Evolutionary conservation across 1,140 invertebrate genomes (phyloP), one percentile per base, ranked within the genome.

Genomic region (Rhysida immarginata): DNA sequence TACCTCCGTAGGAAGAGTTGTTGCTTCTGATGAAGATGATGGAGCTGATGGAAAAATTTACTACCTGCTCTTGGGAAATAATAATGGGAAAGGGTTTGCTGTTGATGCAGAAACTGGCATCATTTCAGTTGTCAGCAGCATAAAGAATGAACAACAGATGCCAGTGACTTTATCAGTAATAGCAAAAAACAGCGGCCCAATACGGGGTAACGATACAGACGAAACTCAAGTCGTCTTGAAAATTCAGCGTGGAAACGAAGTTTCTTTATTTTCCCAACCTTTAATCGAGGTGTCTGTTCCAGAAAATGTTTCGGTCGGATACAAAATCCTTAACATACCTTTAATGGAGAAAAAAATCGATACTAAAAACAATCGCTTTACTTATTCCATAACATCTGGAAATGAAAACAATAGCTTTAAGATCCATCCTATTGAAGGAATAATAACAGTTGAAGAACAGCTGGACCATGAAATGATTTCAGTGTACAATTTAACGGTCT

Each of bases 201-300:
- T 96, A 57, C 75, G 83, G 42, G 74, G 74, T 11, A 94, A 96
- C 69, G 92, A 96, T 65, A 95, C 90, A 0, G 92, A 96, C 68
- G 88, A 91, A 68, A 91, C 91, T 2, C 87, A 90, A 70, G 85
- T 96, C 0, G 87, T 89, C 25, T 85, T 96, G 55, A 85, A 83
- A 1, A 87, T 96, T 53, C 87, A 94, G 74, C 92, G 96, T 69
- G 90, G 91, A 2, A 96, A 96, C 65, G 91, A 96, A 75, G 89
- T 92, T 2, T 92, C 92, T 0, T 85, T 92, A 68, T 96, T 96
- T 67, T 67, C 83, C 11, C 77, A 86, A 61, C 74, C 74, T 24
- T 66, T 79, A 21, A 94, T 95, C 66, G 79, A 84, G 58, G 78
- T 81, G 0, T 76, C 72, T 26, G 75, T 95, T 3, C 83, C 82